A percentile compares a stretch with the other conserved stretches of the same genome.
These are phyloP conservation scores for Pteronura brasiliensis DNA, from an alignment of 2,113 vertebrate species.

Conservation along the genomic window DNA sequence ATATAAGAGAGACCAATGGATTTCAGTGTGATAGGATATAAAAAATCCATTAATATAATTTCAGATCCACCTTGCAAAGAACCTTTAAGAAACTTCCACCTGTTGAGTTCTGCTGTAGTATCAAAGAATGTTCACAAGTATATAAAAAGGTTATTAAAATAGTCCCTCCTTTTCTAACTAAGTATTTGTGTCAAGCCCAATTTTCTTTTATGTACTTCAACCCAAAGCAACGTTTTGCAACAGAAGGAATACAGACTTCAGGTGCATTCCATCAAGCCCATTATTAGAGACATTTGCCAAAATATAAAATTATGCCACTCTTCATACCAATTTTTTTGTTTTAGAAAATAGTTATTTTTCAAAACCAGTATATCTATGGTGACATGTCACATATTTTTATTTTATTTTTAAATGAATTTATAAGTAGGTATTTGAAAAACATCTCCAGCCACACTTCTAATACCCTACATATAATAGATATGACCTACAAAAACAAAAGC, in stretches of 20 bases:
- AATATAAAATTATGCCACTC: not conserved
- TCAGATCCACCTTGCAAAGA: not conserved
- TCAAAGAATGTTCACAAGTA: not conserved
- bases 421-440: not conserved
- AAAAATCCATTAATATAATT: not conserved
- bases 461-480: not conserved
- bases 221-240: not conserved
- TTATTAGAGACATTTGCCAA: conserved; percentile 9
- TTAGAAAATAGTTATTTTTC: conserved; percentile 16
- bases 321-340: not conserved
- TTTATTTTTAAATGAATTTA: conserved; percentile 2
- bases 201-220: not conserved
- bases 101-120: not conserved
- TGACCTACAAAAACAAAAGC: not conserved
- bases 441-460: not conserved
- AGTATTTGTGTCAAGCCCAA: not conserved
- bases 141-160: not conserved
- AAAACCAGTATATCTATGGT: not conserved
- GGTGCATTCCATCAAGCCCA: not conserved
- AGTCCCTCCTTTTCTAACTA: not conserved
- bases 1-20: not conserved
- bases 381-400: not conserved
- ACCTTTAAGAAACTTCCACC: not conserved
- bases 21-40: not conserved
- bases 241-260: not conserved